Base-by-base conservation (phyloP, 30 jellyfish, hydroid and myxozoan genomes). In the Pelagia noctiluca region DNA sequence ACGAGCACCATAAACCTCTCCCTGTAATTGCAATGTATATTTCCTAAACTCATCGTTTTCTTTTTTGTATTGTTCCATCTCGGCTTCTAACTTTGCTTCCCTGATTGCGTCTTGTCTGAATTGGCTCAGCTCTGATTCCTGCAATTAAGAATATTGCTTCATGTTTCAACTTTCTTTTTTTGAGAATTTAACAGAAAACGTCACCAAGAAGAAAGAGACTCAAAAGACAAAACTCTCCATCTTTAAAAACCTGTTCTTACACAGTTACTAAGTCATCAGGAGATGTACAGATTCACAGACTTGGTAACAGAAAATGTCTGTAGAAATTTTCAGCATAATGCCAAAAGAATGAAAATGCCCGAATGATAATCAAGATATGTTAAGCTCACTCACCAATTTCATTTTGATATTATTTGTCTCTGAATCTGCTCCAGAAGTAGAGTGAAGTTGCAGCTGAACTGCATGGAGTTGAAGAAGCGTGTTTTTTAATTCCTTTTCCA, bases 1-100 rank as follows among this genome's bases (percentile, higher is more conserved):
- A 30, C 98, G 64, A 52, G 98, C 98, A 46, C 98, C 98, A 81
- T 88, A 87, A 5, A 93, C 98, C 54, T 93, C 98, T 53, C 98
- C 98, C 75, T 86, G 97, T 37, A 93, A 49, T 60, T 87, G 97
- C 31, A 88, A 64, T 18, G 77, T 42, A 60, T 93, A 77, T 34
- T 70, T 83, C 35, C 98, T 42, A 0, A 93, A 71, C 25, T 60
- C 91, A 11, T 87, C 97, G 63, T 93, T 93, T 75, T 93, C 98
- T 33, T 74, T 93, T 53, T 82, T 75, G 38, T 3, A 86, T 37
- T 86, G 97, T 5, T 29, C 57, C 31, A 67, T 36, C 50, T 93
- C 97, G 18, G 92, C 91, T 72, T 75, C 89, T 34, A 93, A 71
- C 38, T 49, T 62, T 31, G 98, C 91, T 82, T 93, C 98, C 68